A percentile compares a stretch with the other conserved stretches of the same genome.
These are phyloP conservation scores for Tenthredo distinguenda DNA, from an alignment of 2,888 invertebrate genomes.

Conservation along the genomic window DNA sequence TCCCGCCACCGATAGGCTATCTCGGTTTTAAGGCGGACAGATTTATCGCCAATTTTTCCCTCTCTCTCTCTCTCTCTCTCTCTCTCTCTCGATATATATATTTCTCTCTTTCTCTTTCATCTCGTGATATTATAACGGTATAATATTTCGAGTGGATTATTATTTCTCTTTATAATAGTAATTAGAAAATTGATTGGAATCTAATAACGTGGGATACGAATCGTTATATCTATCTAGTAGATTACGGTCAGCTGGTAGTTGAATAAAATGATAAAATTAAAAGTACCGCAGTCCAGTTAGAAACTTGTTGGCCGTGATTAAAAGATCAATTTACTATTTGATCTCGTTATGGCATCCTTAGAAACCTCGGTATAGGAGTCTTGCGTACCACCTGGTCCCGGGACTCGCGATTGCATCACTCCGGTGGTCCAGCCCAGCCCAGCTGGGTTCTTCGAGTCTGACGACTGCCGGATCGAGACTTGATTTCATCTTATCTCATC, in stretches of 20 bases:
- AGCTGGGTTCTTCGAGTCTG: slow-evolving; percentile 6
- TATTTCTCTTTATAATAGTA: slow-evolving; percentile 6
- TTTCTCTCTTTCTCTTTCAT: background rate
- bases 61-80: background rate
- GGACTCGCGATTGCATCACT: slow-evolving; percentile 38
- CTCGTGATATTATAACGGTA: slow-evolving; percentile 33
- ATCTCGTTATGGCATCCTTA: slow-evolving; percentile 48
- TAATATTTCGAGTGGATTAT: slow-evolving; percentile 23
- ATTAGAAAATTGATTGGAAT: slow-evolving; percentile 7
- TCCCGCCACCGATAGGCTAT: slow-evolving; percentile 19
- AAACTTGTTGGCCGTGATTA: slow-evolving; percentile 50
- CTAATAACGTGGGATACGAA: background rate
- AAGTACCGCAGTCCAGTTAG: slow-evolving; percentile 27
- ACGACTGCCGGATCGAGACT: slow-evolving; percentile 8
- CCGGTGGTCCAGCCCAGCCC: slow-evolving; percentile 34
- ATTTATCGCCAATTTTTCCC: slow-evolving; percentile 38
- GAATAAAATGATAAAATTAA: slow-evolving; percentile 15
- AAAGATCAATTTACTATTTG: slow-evolving; percentile 51
- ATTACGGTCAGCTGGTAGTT: background rate
- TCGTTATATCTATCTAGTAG: background rate
- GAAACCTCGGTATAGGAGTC: background rate
- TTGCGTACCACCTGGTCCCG: slow-evolving; percentile 44
- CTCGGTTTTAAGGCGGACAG: slow-evolving; percentile 45
- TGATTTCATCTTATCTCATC: slow-evolving; percentile 24
- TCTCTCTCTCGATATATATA: background rate